Base-by-base conservation (phyloP, 2,797 vertebrate genomes). In the Clarias pachynema region DNA sequence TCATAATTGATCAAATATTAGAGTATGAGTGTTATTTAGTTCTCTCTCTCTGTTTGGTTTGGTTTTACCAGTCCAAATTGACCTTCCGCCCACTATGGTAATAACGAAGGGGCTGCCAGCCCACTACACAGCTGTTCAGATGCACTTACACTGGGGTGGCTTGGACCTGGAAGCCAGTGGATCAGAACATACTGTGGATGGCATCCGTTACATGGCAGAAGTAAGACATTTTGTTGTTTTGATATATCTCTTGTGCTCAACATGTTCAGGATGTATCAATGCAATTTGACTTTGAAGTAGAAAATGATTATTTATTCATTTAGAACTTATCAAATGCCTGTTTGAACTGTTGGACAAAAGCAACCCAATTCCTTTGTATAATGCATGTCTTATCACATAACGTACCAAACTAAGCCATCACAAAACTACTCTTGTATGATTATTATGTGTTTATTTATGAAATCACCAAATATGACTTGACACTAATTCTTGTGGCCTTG, bases 101-200 rank as follows among this genome's bases (percentile, higher is more conserved):
- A 93, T 99, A 89, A 94, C 84, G 20, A 84, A 94, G 8, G 92
- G 97, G 0, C 93, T 97, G 0, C 94, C 95, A 0, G 89, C 90
- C 0, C 14, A 34, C 65, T 99, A 96, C 91, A 94, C 93, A 0
- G 96, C 97, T 0, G 89, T 96, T 10, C 97, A 99, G 93, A 95
- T 98, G 96, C 97, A 99, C 87, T 93, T 97, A 79, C 98, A 99
- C 91, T 99, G 98, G 97, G 98, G 97, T 0, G 97, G 97, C 6
- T 93, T 89, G 85, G 93, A 95, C 85, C 88, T 92, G 29, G 96
- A 98, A 91, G 94, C 91, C 86, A 98, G 97, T 0, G 98, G 97
- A 84, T 96, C 97, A 0, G 97, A 99, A 88, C 98, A 99, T 93
- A 98, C 97, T 9, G 0, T 98, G 0, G 96, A 99, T 0, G 97